Base-by-base conservation (phyloP, 2,888 invertebrate species). In the Augochlorella aurata region DNA sequence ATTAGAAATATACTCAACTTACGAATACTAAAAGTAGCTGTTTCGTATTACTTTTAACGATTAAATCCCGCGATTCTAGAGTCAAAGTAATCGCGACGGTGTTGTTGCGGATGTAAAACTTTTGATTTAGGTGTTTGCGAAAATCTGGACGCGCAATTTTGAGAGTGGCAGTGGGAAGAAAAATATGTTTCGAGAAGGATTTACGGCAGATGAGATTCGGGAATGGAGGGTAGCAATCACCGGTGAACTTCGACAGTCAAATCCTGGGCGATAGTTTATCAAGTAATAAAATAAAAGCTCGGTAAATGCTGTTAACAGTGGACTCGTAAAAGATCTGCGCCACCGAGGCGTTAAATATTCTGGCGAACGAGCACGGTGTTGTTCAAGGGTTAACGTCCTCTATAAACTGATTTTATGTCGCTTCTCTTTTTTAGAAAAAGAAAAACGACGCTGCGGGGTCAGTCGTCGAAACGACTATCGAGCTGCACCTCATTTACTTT, bases 261-360 rank as follows among this genome's bases (percentile, higher is more conserved):
- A 38, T 29, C 16, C 61, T 9, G 18, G 16, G 29, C 29, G 18
- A 61, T 61, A 61, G 61, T 61, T 61, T 38, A 61, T 61, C 24
- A 61, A 61, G 61, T 61, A 61, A 61, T 61, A 61, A 16, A 73
- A 49, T 63, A 49, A 0, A 63, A 61, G 61, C 29, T 61, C 18
- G 44, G 44, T 44, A 21, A 66, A 66, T 18, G 44, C 12, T n/a
- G 29, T 14, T 38, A 44, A 44, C 44, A 29, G 65, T 44, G 65
- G n/a, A 29, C 38, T 66, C 44, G 38, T 44, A 61, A 61, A 61
- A 61, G 18, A 61, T 61, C 61, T 29, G 16, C 12, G 61, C 16
- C 29, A 16, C 16, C 3, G 29, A 18, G 9, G 61, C 18, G 61
- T 18, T 61, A 61, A 61, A 61, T 61, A 61, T 61, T 61, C 29